Conservation (phyloP, 30 jellyfish, hydroid and myxozoan species). For the Aurelia sp. region DNA sequence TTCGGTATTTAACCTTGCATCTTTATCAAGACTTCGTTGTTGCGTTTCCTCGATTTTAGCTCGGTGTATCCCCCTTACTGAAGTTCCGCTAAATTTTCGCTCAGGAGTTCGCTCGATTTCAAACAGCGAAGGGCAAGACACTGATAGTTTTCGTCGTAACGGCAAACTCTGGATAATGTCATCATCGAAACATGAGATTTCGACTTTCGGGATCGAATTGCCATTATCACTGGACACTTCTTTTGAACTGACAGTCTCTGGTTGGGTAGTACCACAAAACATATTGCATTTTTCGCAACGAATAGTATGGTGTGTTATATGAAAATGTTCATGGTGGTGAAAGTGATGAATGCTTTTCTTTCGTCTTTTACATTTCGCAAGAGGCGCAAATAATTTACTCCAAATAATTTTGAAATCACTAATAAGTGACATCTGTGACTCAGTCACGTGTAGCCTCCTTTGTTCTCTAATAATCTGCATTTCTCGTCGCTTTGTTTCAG, state of each 20-base stretch:
- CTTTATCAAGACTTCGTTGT: constrained; percentile 43
- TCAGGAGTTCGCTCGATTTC: constrained; percentile 30
- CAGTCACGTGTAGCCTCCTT: constrained; percentile 29
- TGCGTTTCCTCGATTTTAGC: constrained; percentile 18
- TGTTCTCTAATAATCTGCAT: constrained; percentile 84
- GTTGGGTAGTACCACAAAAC: constrained; percentile 66
- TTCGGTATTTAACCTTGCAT: constrained; percentile 6
- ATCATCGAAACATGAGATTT: constrained; percentile 74
- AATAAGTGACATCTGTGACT: constrained; percentile 77
- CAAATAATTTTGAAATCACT: constrained; percentile 75
- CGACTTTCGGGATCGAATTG: constrained; percentile 76
- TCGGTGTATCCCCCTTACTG: constrained; percentile 16
- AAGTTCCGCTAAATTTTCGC: constrained; percentile 39
- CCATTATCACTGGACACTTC: constrained; percentile 52
- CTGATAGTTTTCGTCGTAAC: constrained; percentile 23
- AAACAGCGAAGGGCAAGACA: constrained; percentile 62
- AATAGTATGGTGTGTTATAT: constrained; percentile 72
- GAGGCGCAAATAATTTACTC: constrained; percentile 20
- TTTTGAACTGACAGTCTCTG: constrained; percentile 63
- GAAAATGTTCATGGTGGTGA: constrained; percentile 92
- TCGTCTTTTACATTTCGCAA: constrained; percentile 33
- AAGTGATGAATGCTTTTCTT: constrained; percentile 79
- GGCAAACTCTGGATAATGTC: constrained; percentile 16
- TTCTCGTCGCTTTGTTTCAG: constrained; percentile 94
- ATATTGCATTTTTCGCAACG: constrained; percentile 84